phyloP scores from a whole-genome alignment of 2,888 invertebrate species.

The Rotaria socialis region DNA sequence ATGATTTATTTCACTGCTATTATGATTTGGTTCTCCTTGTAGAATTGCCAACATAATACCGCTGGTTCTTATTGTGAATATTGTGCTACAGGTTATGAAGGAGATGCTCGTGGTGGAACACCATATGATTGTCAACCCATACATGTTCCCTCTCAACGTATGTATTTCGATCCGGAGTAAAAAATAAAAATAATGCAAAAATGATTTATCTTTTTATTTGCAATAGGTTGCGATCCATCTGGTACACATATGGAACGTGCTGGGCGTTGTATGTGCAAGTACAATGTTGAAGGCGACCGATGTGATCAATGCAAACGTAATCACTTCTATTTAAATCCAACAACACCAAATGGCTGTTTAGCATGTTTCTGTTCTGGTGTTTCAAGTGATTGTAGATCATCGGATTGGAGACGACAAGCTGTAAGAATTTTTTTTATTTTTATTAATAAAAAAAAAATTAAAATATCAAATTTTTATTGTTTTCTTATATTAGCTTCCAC shows the following conservation, averaged over 20 bases:
- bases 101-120: slow-evolving; percentile 73
- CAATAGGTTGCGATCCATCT: slow-evolving; percentile 37
- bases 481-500: background rate
- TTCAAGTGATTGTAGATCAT: slow-evolving; percentile 37
- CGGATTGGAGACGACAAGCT: slow-evolving; percentile 9
- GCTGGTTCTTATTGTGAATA: slow-evolving; percentile 60
- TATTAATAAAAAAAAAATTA: too few relatives aligned
- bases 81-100: slow-evolving; percentile 76
- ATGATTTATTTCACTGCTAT: too few relatives aligned
- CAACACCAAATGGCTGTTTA: slow-evolving; percentile 38
- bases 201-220: background rate
- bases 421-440: background rate
- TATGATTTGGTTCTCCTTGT: slow-evolving; percentile 44
- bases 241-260: slow-evolving; percentile 34
- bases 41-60: slow-evolving; percentile 60
- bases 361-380: slow-evolving; percentile 45
- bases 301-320: slow-evolving; percentile 41
- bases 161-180: background rate
- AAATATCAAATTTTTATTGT: background rate
- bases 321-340: slow-evolving; percentile 29
- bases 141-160: background rate
- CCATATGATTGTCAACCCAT: slow-evolving; percentile 66
- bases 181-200: background rate
- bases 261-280: slow-evolving; percentile 39
- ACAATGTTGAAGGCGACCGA: slow-evolving; percentile 37